Conservation (phyloP, 2,113 vertebrate species). For the Lichenostomus cassidix region DNA sequence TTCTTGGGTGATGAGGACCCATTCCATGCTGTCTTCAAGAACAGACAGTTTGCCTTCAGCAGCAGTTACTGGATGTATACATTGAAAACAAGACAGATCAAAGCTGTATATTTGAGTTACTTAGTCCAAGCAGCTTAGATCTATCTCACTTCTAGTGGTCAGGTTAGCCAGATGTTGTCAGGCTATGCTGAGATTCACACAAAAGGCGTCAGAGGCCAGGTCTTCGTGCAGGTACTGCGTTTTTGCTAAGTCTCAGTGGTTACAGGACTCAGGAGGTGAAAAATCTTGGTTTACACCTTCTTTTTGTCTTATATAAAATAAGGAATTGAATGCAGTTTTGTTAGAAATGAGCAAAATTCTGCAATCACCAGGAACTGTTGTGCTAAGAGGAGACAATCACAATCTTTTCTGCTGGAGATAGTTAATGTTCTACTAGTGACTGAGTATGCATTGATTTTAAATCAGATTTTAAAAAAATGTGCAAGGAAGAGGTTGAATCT, state of each 20-base stretch:
- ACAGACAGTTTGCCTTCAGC: background rate
- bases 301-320: background rate
- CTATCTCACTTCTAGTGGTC: background rate
- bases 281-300: background rate
- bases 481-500: background rate
- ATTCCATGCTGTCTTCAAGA: background rate
- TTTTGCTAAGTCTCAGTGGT: background rate
- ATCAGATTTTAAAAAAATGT: background rate
- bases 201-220: background rate
- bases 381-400: background rate
- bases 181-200: background rate
- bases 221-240: background rate
- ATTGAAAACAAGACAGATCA: background rate
- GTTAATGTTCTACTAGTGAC: background rate
- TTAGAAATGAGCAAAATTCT: background rate
- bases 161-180: background rate
- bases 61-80: background rate
- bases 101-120: background rate
- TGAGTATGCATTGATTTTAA: background rate
- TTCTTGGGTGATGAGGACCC: background rate
- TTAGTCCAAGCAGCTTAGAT: background rate
- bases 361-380: background rate
- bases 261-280: background rate
- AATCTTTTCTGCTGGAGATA: background rate
- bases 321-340: background rate